Percentiles rank a stretch among this genome's conserved stretches.
These are phyloP conservation scores for Flexamia atlantica DNA, from an alignment of 2,888 invertebrate species.

Conservation along the genomic window DNA sequence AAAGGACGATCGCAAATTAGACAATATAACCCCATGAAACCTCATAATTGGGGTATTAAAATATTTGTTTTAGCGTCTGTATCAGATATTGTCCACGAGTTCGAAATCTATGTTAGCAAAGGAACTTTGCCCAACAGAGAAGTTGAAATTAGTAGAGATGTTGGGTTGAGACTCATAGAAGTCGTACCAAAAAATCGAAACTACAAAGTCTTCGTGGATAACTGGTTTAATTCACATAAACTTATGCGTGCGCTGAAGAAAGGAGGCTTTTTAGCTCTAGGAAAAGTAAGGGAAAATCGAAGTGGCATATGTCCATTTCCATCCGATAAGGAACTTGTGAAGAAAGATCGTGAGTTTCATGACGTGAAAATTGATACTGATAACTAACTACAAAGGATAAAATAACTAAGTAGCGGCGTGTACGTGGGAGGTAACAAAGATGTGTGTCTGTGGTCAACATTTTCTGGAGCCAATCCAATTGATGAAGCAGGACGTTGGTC, in stretches of 20 bases:
- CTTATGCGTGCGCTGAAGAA: too few relatives aligned
- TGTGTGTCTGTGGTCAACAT: conserved; percentile 17
- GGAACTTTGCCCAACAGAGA: conserved; percentile 62
- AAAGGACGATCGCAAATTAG: conserved; percentile 69
- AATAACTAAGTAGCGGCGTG: too few relatives aligned
- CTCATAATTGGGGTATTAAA: conserved; percentile 72
- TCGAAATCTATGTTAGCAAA: conserved; percentile 70
- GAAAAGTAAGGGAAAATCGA: too few relatives aligned
- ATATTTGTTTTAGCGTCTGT: conserved; percentile 70
- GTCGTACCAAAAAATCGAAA: conserved; percentile 67
- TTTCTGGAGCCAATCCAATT: too few relatives aligned
- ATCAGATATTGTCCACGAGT: conserved; percentile 70
- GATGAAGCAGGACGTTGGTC: too few relatives aligned
- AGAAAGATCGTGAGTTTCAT: too few relatives aligned
- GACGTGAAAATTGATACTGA: conserved; percentile 28
- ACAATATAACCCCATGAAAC: conserved; percentile 70
- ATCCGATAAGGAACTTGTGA: too few relatives aligned
- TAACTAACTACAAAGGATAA: neutral
- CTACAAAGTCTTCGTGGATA: conserved; percentile 67
- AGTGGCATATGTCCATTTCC: too few relatives aligned
- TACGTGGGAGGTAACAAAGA: too few relatives aligned
- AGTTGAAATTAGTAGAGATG: conserved; percentile 68
- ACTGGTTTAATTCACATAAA: conserved; percentile 67
- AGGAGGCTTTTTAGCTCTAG: too few relatives aligned
- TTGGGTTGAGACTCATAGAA: conserved; percentile 65